These are phyloP conservation scores for Chrosomus eos DNA, from an alignment of 2,797 vertebrate genomes.

Conservation along the genomic window DNA sequence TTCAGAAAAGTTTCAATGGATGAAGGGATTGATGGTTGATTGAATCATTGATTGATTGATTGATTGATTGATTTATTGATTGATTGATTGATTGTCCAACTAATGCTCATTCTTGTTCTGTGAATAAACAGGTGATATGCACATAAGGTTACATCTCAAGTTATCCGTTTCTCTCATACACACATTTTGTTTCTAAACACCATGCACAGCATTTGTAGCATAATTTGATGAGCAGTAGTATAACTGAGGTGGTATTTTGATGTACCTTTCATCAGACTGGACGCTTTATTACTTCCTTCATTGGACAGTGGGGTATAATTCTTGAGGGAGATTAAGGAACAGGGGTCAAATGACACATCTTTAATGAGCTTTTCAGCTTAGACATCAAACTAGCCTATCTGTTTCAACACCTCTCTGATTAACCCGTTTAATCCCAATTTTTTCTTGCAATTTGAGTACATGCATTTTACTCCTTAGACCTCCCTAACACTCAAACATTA, in stretches of 20 bases:
- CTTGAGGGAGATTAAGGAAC: conserved; percentile 45
- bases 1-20: no score
- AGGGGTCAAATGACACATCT: conserved; percentile 52
- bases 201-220: conserved; percentile 1
- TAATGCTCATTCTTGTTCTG: not conserved
- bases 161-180: not conserved
- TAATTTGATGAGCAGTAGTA: conserved; percentile 9
- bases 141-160: not conserved
- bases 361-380: conserved; percentile 58
- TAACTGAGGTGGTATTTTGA: conserved; percentile 31
- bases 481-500: no score
- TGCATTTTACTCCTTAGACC: no score
- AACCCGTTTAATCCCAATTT: no score
- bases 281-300: conserved; percentile 26
- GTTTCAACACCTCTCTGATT: conserved; percentile 49
- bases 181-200: not conserved
- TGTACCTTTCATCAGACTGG: conserved; percentile 37
- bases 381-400: conserved; percentile 52
- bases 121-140: not conserved
- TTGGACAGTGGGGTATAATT: conserved; percentile 45
- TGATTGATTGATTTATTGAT: no score
- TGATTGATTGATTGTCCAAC: no score
- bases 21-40: no score
- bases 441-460: no score
- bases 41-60: no score